These are phyloP conservation scores for Cichlasoma orientale DNA, from an alignment of 2,797 vertebrate species.

Conservation along the genomic window DNA sequence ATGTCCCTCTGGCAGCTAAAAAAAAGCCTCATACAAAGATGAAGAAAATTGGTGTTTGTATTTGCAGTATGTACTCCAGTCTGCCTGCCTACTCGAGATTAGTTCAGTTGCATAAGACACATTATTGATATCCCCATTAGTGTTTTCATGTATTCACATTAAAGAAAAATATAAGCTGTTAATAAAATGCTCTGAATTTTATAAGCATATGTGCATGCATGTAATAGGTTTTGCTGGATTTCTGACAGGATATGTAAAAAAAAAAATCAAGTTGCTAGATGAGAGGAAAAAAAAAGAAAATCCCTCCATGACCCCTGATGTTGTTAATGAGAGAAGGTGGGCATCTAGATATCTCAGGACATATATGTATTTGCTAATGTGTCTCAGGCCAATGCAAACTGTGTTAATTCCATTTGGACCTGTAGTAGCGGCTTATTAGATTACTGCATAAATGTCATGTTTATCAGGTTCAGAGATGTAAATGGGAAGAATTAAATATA, in stretches of 20 bases:
- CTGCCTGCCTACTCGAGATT: conserved; percentile 21
- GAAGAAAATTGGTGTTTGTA: conserved; percentile 24
- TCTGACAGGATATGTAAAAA: conserved; percentile 1
- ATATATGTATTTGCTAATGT: conserved; percentile 32
- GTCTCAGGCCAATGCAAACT: conserved; percentile 41
- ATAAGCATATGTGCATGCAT: not conserved
- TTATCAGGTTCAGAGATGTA: conserved; percentile 74
- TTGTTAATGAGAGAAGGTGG: conserved; percentile 51
- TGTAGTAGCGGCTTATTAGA: conserved; percentile 68
- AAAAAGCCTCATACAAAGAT: conserved; percentile 19
- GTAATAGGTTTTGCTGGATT: not conserved
- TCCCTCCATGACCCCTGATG: conserved; percentile 21
- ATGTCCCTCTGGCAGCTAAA: conserved; percentile 23
- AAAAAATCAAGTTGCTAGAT: conserved; percentile 22
- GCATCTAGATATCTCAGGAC: conserved; percentile 44
- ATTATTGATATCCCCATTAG: conserved; percentile 25
- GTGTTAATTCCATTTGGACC: conserved; percentile 68
- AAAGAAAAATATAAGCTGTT: not conserved
- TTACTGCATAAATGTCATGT: conserved; percentile 74
- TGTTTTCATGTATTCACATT: conserved; percentile 17
- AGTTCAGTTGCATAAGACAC: conserved; percentile 17
- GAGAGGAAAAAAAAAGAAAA: conserved; percentile 3
- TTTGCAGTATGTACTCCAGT: conserved; percentile 6
- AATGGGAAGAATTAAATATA: conserved; percentile 67
- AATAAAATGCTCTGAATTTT: not conserved